A percentile compares a stretch with the other conserved stretches of the same genome.
phyloP scores from a whole-genome alignment of 2,113 vertebrate species.

The Scortum barcoo region DNA sequence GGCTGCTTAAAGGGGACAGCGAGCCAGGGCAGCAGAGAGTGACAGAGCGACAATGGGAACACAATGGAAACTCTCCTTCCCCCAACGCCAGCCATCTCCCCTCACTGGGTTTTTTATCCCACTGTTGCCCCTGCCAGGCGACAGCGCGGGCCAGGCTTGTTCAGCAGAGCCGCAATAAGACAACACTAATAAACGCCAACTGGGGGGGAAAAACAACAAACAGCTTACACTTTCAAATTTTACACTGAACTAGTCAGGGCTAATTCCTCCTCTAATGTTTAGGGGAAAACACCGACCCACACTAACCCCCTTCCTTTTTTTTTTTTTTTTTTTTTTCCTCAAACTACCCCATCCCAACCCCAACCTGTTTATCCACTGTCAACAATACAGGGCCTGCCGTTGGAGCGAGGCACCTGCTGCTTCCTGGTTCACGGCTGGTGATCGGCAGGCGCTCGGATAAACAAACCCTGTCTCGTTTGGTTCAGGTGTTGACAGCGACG shows the following conservation, averaged over 20 bases:
- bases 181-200: conserved; percentile 79
- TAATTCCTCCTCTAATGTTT: conserved; percentile 76
- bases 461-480: conserved; percentile 75
- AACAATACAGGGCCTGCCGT: conserved; percentile 72
- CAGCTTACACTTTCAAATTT: conserved; percentile 76
- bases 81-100: conserved; percentile 69
- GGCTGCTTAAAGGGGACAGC: conserved; percentile 70
- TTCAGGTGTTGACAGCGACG: conserved; percentile 71
- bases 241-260: conserved; percentile 78
- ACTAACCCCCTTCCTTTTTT: conserved; percentile 46
- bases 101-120: conserved; percentile 72
- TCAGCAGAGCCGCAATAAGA: conserved; percentile 77
- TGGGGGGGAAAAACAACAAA: conserved; percentile 64
- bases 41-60: conserved; percentile 79
- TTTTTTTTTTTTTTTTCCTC: conserved; percentile 27
- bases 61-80: conserved; percentile 72
- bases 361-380: conserved; percentile 87
- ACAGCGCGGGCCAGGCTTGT: conserved; percentile 66
- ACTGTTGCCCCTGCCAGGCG: conserved; percentile 66
- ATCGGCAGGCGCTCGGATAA: conserved; percentile 74
- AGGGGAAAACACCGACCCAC: conserved; percentile 66
- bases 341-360: conserved; percentile 62
- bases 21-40: conserved; percentile 81
- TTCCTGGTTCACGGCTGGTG: conserved; percentile 81
- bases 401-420: conserved; percentile 83